phyloP scores from a whole-genome alignment of 2,797 vertebrate species.

The Amphiprion clarkii region DNA sequence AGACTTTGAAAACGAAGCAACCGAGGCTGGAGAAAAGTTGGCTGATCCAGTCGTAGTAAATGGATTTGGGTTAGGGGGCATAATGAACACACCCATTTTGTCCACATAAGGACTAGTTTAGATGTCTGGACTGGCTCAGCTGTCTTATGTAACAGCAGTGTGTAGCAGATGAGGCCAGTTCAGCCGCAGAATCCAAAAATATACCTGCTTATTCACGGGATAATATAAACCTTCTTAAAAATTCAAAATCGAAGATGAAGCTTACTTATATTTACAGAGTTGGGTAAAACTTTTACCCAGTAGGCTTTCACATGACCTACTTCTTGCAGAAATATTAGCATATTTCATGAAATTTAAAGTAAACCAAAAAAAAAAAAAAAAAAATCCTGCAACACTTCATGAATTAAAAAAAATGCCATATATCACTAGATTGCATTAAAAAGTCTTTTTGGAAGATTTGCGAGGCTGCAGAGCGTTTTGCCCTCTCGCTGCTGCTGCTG shows the following conservation, averaged over 20 bases:
- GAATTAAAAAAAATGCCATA: neutral
- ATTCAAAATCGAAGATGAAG: too few relatives aligned
- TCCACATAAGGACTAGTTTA: constrained; percentile 72
- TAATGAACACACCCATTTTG: constrained; percentile 62
- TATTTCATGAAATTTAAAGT: neutral
- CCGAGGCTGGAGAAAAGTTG: constrained; percentile 34
- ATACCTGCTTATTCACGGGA: constrained; percentile 54
- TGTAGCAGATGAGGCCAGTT: constrained; percentile 69
- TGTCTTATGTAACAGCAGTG: constrained; percentile 73
- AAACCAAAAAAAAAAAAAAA: neutral
- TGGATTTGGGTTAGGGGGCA: constrained; percentile 59
- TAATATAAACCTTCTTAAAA: constrained; percentile 47
- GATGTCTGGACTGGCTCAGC: constrained; percentile 65
- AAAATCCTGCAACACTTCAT: neutral
- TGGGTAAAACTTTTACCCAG: neutral
- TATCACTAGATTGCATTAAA: constrained; percentile 11
- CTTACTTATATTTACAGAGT: too few relatives aligned
- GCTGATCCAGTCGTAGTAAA: constrained; percentile 67
- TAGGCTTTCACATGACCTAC: neutral
- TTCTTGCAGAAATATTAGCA: constrained; percentile 19
- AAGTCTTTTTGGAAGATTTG: constrained; percentile 43
- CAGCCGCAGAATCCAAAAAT: constrained; percentile 74
- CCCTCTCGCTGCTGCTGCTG: constrained; percentile 56
- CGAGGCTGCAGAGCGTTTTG: constrained; percentile 40
- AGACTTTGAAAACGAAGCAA: constrained; percentile 29